A percentile compares a stretch with the other conserved stretches of the same genome.
These are phyloP conservation scores for Pseudomyrmex dendroicus DNA, from an alignment of 1,140 invertebrate genomes.

Conservation along the genomic window DNA sequence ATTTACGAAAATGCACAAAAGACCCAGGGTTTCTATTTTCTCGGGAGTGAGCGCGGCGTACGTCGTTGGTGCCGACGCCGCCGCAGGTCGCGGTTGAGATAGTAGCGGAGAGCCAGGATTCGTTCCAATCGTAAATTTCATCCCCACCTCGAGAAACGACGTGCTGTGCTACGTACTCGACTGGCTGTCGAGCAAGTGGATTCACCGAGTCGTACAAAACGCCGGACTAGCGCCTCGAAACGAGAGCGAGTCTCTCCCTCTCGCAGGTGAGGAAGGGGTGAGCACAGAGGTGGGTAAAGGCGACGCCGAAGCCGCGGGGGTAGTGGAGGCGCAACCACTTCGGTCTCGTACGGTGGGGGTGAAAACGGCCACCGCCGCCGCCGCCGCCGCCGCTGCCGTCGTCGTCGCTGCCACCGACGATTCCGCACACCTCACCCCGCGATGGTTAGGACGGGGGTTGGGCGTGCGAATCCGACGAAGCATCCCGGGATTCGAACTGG, in stretches of 20 bases:
- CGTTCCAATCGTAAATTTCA: conserved; percentile 60
- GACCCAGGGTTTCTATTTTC: conserved; percentile 57
- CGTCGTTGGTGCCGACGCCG: conserved; percentile 56
- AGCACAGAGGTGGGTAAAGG: conserved; percentile 52
- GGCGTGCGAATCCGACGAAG: conserved; percentile 78
- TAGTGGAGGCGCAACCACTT: conserved; percentile 59
- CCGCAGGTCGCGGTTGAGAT: conserved; percentile 45
- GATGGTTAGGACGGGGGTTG: conserved; percentile 76
- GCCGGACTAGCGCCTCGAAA: conserved; percentile 71
- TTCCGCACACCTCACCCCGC: conserved; percentile 68
- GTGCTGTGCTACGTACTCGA: conserved; percentile 55
- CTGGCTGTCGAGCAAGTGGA: conserved; percentile 70
- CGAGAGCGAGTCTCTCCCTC: conserved; percentile 50
- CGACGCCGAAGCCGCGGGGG: conserved; percentile 31
- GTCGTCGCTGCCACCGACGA: conserved; percentile 27
- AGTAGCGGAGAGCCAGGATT: conserved; percentile 53
- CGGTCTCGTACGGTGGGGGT: conserved; percentile 61
- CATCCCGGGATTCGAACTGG: conserved; percentile 83
- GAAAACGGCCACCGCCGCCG: conserved; percentile 47
- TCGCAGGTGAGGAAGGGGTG: conserved; percentile 47
- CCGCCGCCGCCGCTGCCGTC: neutral
- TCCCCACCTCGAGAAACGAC: conserved; percentile 23
- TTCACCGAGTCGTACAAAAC: conserved; percentile 72
- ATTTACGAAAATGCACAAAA: conserved; percentile 59
- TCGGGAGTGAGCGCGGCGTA: conserved; percentile 44